These are phyloP conservation scores for Fragum sueziense DNA, from an alignment of 2,888 invertebrate genomes.

Conservation along the genomic window DNA sequence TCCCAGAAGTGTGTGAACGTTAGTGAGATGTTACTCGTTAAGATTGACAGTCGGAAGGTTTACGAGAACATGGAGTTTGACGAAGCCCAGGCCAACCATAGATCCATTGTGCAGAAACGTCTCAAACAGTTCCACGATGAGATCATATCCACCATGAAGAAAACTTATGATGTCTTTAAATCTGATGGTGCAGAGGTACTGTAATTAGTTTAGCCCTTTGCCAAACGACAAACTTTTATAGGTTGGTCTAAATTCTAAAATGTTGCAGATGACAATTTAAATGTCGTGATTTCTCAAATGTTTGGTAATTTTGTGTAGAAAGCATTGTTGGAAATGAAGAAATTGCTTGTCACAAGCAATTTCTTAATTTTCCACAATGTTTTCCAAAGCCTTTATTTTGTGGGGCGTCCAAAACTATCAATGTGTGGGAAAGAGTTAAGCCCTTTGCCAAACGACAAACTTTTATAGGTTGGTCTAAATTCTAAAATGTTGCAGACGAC, in stretches of 20 bases:
- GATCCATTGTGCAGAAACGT: slow-evolving; percentile 83
- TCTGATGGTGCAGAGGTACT: slow-evolving; percentile 77
- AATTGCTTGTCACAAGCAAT: too few species aligned
- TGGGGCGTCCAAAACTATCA: too few species aligned
- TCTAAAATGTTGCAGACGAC: too few species aligned
- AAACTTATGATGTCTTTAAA: slow-evolving; percentile 80
- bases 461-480: too few species aligned
- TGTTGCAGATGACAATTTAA: not conserved
- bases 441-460: too few species aligned
- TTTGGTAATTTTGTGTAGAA: too few species aligned
- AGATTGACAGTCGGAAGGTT: slow-evolving; percentile 80
- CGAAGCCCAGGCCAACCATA: slow-evolving; percentile 81
- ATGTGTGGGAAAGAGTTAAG: too few species aligned
- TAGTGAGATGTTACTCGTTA: slow-evolving; percentile 80
- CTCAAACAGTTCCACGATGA: slow-evolving; percentile 78
- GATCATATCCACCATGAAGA: slow-evolving; percentile 28
- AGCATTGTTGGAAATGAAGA: too few species aligned
- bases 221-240: not conserved
- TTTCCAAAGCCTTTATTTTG: too few species aligned
- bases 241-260: not conserved
- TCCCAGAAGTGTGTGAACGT: slow-evolving; percentile 79
- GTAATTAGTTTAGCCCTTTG: not conserved
- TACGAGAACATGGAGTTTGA: slow-evolving; percentile 82
- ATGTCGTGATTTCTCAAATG: too few species aligned
- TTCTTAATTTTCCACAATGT: too few species aligned